These are phyloP conservation scores for Tachina lurida DNA, from an alignment of 2,888 invertebrate species.

Conservation along the genomic window DNA sequence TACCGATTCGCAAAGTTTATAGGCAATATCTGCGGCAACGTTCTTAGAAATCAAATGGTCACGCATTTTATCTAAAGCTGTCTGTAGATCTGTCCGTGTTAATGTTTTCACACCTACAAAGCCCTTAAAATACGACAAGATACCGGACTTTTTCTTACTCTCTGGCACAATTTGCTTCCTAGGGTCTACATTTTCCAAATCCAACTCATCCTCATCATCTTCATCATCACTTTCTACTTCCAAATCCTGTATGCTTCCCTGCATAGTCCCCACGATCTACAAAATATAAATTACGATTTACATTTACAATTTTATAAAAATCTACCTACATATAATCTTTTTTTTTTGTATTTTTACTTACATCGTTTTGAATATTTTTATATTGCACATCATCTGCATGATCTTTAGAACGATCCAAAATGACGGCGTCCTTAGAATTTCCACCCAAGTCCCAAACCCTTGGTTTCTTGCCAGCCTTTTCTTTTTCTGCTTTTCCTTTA, in stretches of 20 bases:
- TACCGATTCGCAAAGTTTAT: slow-evolving; percentile 96
- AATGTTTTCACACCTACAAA: slow-evolving; percentile 95
- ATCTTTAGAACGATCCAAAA: slow-evolving; percentile 92
- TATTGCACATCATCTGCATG: slow-evolving; percentile 86
- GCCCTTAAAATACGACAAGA: slow-evolving; percentile 94
- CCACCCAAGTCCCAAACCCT: slow-evolving; percentile 95
- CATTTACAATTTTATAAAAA: neutral
- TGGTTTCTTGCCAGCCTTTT: slow-evolving; percentile 93
- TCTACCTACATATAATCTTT: too few relatives aligned
- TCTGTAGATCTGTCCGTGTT: slow-evolving; percentile 90
- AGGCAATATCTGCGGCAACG: slow-evolving; percentile 97
- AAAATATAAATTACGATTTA: slow-evolving; percentile 56
- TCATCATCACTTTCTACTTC: slow-evolving; percentile 91
- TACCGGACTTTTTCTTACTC: slow-evolving; percentile 77
- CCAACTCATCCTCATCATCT: slow-evolving; percentile 87
- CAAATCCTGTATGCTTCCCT: slow-evolving; percentile 91
- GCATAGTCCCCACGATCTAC: slow-evolving; percentile 92
- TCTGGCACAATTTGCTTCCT: neutral
- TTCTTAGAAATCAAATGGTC: slow-evolving; percentile 98
- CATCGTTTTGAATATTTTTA: slow-evolving; percentile 77
- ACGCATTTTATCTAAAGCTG: slow-evolving; percentile 95
- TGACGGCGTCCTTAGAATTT: slow-evolving; percentile 88
- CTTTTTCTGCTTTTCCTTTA: slow-evolving; percentile 82
- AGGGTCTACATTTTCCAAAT: slow-evolving; percentile 82
- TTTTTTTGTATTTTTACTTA: slow-evolving; percentile 61